Base-by-base conservation (phyloP, 2,888 invertebrate species). In the Isoperla grammatica region DNA sequence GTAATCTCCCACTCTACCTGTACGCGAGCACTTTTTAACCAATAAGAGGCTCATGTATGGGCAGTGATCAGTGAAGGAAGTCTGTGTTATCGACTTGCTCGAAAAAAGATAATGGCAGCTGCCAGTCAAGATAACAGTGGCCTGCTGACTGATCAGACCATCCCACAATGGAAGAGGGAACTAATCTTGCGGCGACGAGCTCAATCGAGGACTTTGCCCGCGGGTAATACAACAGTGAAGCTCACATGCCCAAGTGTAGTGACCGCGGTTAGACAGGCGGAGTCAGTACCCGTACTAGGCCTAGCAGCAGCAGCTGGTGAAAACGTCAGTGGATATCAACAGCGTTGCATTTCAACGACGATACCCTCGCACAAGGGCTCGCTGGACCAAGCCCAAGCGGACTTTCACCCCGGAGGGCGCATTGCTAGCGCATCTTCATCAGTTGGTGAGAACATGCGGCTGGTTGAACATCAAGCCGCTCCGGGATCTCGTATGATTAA, bases 161-260 rank as follows among this genome's bases (percentile, higher is more conserved):
- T 88, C 73, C 90, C 90, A 64, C 88, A 88, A 74, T 90, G 90
- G 90, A 90, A 90, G 76, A 84, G 85, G 71, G 90, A 90, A 76
- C 80, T 90, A 74, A 86, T 90, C 74, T 84, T 86, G 73, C 80
- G 88, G 53, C 82, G 87, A 62, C 80, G 81, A 65, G 80, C 81
- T 67, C 68, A 60, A 65, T 71, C 63, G 68, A 66, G 65, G 68
- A 69, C 66, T 68, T 68, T 60, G 68, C 68, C 43, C 67, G 68
- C 65, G 40, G 61, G 59, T 35, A 62, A 55, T 49, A 56, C 61
- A 35, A 39, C 61, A 29, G 68, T 68, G 22, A 69, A 73, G 65
- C 61, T 61, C 65, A 66, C 66, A 68, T 66, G 67, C 60, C 67
- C 68, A 59, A 64, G 66, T 63, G 66, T 64, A 50, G 65, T 67